A percentile compares a stretch with the other conserved stretches of the same genome.
phyloP scores from a whole-genome alignment of 2,113 vertebrate genomes.

The Craseonycteris thonglongyai region DNA sequence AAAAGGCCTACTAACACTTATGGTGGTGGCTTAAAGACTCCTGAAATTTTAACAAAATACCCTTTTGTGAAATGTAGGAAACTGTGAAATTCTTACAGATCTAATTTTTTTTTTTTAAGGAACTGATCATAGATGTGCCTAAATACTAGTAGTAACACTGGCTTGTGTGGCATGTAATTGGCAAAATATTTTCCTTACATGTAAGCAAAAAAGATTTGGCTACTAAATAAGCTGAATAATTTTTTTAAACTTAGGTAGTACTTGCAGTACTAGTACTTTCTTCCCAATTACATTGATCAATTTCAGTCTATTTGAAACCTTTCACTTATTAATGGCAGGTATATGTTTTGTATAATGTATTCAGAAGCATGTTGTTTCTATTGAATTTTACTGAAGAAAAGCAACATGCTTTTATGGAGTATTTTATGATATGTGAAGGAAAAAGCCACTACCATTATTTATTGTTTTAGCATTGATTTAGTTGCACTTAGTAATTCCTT shows the following conservation, averaged over 20 bases:
- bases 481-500: not conserved
- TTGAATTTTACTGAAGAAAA: conserved; percentile 12
- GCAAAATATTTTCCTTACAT: not conserved
- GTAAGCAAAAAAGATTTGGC: not conserved
- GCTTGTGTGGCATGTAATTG: not conserved
- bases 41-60: conserved; percentile 29
- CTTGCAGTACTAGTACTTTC: not conserved
- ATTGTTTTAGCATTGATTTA: conserved; percentile 17
- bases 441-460: not conserved
- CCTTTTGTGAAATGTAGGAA: conserved; percentile 32
- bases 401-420: not conserved
- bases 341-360: not conserved
- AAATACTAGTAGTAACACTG: not conserved
- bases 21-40: not conserved
- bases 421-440: not conserved
- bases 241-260: not conserved
- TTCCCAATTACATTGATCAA: not conserved
- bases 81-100: conserved; percentile 37
- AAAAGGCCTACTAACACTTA: conserved; percentile 26
- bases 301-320: not conserved
- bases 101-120: not conserved
- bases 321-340: not conserved
- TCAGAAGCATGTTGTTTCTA: not conserved
- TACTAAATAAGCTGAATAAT: not conserved
- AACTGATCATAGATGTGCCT: not conserved